Percentiles rank a stretch among this genome's conserved stretches.
Evolutionary conservation across 2,888 invertebrate genomes (phyloP).

Genomic region (Pseudeuparius sepicola): DNA sequence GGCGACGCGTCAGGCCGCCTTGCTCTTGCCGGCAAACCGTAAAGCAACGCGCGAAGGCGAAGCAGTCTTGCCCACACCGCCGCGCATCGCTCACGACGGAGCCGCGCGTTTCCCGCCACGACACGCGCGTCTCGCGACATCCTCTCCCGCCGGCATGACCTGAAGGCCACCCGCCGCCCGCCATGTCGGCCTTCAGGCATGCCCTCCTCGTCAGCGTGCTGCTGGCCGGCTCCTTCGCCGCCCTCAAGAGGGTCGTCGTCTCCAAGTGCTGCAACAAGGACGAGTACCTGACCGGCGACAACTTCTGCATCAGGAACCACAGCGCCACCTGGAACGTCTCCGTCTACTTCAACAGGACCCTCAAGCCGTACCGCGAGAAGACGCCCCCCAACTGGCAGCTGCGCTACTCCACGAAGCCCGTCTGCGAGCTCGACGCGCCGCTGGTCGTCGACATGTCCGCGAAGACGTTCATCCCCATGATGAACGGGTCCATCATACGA

Average conservation of each 20-base stretch:
- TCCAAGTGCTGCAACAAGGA: constrained; percentile 29
- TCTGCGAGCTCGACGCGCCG: constrained; percentile 28
- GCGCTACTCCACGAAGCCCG: constrained; percentile 36
- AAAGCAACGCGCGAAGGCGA: no score
- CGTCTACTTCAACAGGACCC: constrained; percentile 20
- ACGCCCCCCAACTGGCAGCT: constrained; percentile 40
- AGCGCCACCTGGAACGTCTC: constrained; percentile 26
- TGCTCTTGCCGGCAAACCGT: no score
- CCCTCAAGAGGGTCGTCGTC: constrained; percentile 27
- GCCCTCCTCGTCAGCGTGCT: no score
- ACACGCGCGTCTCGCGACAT: no score
- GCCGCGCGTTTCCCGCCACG: no score
- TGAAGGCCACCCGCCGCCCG: no score
- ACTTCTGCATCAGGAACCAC: constrained; percentile 22
- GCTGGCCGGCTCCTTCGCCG: no score
- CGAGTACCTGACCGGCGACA: constrained; percentile 25
- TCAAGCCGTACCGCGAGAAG: constrained; percentile 15
- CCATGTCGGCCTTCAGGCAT: no score
- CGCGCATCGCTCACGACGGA: no score
- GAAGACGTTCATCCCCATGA: constrained; percentile 37
- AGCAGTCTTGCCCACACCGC: no score
- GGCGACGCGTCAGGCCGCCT: no score
- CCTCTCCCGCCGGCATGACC: no score
- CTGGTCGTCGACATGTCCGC: constrained; percentile 25
- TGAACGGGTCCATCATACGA: constrained; percentile 54